A percentile compares a stretch with the other conserved stretches of the same genome.
These are phyloP conservation scores for Euglossa dilemma DNA, from an alignment of 1,140 invertebrate genomes.

Conservation along the genomic window DNA sequence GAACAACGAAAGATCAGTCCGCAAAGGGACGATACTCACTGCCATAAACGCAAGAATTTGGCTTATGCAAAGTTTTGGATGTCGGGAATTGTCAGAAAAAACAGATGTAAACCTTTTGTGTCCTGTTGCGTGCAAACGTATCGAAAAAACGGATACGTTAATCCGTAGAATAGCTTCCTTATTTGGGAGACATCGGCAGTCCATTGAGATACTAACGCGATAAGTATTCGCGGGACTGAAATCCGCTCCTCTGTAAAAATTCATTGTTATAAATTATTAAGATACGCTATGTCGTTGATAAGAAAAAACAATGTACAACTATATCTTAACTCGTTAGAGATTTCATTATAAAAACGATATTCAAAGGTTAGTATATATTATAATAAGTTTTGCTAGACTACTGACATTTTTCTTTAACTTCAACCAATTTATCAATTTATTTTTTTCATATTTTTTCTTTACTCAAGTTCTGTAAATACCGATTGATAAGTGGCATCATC, in stretches of 20 bases:
- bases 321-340: no score
- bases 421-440: no score
- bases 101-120: background rate
- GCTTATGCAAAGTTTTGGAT: background rate
- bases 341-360: no score
- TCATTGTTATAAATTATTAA: background rate
- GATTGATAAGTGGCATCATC: no score
- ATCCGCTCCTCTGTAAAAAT: conserved; percentile 64
- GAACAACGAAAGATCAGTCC: conserved; percentile 4
- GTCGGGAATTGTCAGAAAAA: background rate
- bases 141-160: background rate
- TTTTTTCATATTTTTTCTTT: no score
- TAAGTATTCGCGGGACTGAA: conserved; percentile 67
- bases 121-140: background rate
- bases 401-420: no score
- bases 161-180: background rate
- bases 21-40: background rate
- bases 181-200: background rate
- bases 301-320: no score
- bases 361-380: no score
- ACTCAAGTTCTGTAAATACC: no score
- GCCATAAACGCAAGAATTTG: conserved; percentile 1
- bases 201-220: conserved; percentile 59
- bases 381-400: no score
- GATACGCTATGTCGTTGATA: no score